Conservation (phyloP, 2,888 invertebrate genomes). For the Watsonalla binaria region DNA sequence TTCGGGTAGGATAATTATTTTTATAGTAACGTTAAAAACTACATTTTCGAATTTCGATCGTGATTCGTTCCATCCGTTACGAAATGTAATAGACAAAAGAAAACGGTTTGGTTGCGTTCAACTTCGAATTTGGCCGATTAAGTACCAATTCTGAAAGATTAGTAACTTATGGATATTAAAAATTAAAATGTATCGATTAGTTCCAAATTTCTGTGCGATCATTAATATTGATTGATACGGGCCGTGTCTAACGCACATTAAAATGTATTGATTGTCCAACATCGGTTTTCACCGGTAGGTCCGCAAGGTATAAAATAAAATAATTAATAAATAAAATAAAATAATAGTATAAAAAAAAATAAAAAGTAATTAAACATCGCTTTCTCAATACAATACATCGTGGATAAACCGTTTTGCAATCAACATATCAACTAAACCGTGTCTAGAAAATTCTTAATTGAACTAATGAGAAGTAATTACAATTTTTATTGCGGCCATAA, state of each 20-base stretch:
- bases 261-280: conserved; percentile 58
- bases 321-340: too few species aligned
- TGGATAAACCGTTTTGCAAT: conserved; percentile 59
- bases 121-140: conserved; percentile 37
- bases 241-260: conserved; percentile 67
- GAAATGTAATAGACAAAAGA: conserved; percentile 19
- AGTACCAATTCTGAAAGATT: conserved; percentile 42
- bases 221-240: conserved; percentile 71
- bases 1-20: background rate
- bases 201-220: conserved; percentile 69
- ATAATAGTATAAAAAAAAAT: conserved; percentile 14
- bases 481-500: conserved; percentile 77
- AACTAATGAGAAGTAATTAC: conserved; percentile 79
- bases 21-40: background rate
- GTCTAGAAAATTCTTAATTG: conserved; percentile 78
- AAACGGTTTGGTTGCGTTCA: conserved; percentile 23
- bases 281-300: conserved; percentile 52
- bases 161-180: conserved; percentile 63
- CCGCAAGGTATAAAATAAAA: too few species aligned
- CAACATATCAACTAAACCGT: conserved; percentile 73
- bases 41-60: conserved; percentile 1
- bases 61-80: conserved; percentile 30
- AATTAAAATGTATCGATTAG: conserved; percentile 66
- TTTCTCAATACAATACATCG: conserved; percentile 64
- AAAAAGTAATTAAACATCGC: conserved; percentile 49